Evolutionary conservation across 2,113 vertebrate species (phyloP).

Genomic region (Odocoileus virginianus): DNA sequence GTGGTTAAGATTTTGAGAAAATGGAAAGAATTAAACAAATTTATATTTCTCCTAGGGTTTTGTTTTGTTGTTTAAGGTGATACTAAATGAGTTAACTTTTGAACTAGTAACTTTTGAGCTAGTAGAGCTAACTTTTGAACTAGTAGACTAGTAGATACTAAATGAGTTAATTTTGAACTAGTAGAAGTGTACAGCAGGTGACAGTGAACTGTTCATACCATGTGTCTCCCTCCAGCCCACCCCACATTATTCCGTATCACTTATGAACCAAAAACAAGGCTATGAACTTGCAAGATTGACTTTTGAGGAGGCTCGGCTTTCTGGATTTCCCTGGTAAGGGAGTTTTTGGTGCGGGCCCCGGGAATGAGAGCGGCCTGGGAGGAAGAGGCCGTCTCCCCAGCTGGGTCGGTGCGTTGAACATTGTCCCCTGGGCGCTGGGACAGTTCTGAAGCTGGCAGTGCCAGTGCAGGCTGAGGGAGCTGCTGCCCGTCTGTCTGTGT

Average conservation of each 20-base stretch:
- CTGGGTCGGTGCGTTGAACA: fast-evolving
- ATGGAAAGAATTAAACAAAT: conserved; percentile 66
- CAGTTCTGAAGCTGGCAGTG: not conserved
- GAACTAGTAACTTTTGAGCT: not conserved
- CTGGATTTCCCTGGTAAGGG: not conserved
- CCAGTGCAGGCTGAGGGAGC: not conserved
- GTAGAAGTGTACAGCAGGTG: not conserved
- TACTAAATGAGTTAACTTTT: not conserved
- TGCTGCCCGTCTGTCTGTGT: no score
- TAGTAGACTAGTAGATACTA: not conserved
- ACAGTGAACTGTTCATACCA: not conserved
- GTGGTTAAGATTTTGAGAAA: conserved; percentile 72
- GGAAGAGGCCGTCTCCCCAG: not conserved
- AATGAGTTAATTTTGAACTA: not conserved
- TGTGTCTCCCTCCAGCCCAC: no score
- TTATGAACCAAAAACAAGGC: not conserved
- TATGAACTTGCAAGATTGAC: not conserved
- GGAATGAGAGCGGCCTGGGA: not conserved
- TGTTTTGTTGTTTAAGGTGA: conserved; percentile 39
- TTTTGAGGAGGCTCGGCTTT: conserved; percentile 6
- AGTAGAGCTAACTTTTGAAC: no score
- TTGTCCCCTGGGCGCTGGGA: not conserved
- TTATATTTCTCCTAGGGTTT: conserved; percentile 35
- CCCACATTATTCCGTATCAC: not conserved
- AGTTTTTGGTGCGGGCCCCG: not conserved